These are phyloP conservation scores for Drosophila suboccidentalis DNA, from an alignment of 2,888 invertebrate genomes.

Conservation along the genomic window DNA sequence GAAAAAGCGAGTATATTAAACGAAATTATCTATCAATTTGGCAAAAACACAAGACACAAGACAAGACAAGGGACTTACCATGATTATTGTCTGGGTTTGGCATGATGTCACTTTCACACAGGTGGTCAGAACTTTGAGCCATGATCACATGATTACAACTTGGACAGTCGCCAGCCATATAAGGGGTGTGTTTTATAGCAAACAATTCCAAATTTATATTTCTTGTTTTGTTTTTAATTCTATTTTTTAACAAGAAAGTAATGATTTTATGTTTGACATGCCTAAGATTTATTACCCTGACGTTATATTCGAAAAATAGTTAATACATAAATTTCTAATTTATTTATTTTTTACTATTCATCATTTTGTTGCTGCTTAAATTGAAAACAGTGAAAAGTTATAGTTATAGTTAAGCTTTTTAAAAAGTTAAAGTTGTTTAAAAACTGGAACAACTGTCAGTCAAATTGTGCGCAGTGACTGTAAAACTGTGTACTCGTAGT, in stretches of 20 bases:
- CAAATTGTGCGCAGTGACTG: conserved; percentile 6
- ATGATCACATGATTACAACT: conserved; percentile 14
- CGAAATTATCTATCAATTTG: conserved; percentile 66
- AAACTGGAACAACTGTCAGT: conserved; percentile 10
- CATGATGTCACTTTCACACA: conserved; percentile 59
- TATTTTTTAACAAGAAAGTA: conserved; percentile 1
- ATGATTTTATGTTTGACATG: neutral
- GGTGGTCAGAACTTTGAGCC: neutral
- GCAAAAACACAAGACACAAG: conserved; percentile 17
- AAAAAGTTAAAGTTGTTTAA: no score
- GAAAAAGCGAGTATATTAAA: conserved; percentile 72
- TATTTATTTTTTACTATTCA: no score
- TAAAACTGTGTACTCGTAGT: conserved; percentile 30
- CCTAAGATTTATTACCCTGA: conserved; percentile 1
- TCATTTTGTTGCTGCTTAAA: neutral
- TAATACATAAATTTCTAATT: no score
- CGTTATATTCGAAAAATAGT: neutral
- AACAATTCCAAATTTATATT: neutral
- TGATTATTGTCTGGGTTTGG: conserved; percentile 28
- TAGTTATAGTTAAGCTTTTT: no score
- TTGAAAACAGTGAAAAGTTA: neutral
- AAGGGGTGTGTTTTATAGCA: conserved; percentile 6
- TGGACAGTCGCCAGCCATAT: neutral
- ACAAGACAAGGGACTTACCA: conserved; percentile 17
- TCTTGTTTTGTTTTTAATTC: no score